Percentiles rank a stretch among this genome's conserved stretches.
Conservation (phyloP, 2,113 vertebrate genomes). For the Cricetomys ansorgei region DNA sequence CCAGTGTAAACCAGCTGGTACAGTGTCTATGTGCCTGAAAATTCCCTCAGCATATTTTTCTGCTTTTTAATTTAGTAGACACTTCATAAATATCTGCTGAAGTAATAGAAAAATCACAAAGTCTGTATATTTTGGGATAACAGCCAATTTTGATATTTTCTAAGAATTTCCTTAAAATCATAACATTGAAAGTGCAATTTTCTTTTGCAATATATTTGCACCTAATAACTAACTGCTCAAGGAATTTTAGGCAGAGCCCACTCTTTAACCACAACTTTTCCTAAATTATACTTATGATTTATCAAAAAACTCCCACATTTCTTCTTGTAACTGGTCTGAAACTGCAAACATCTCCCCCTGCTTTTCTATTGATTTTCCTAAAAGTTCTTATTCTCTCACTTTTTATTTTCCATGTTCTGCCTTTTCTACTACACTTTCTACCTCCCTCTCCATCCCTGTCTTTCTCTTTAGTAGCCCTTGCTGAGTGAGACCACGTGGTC, state of each 20-base stretch:
- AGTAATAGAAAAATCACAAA: conserved; percentile 22
- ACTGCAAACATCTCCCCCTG: neutral
- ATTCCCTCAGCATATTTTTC: conserved; percentile 1
- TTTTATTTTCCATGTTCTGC: accelerated
- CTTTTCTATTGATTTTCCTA: neutral
- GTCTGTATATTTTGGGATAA: conserved; percentile 22
- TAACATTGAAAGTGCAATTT: neutral
- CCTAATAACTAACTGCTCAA: neutral
- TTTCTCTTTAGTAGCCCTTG: neutral
- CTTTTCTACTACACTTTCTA: too few species aligned
- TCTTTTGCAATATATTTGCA: neutral
- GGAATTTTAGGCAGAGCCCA: neutral
- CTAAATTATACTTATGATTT: neutral
- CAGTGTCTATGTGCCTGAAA: neutral
- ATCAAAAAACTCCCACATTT: neutral
- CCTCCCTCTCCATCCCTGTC: accelerated
- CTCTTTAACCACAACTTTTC: neutral
- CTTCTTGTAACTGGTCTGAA: neutral
- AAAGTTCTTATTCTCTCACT: neutral
- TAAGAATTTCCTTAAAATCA: conserved; percentile 38
- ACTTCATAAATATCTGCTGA: conserved; percentile 26
- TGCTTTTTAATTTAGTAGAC: conserved; percentile 8
- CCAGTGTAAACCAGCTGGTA: neutral
- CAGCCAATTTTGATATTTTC: conserved; percentile 48
- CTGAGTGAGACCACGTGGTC: neutral